Evolutionary conservation across 2,113 vertebrate genomes (phyloP), one percentile per base, ranked within the genome.

Genomic region (Sprattus sprattus): DNA sequence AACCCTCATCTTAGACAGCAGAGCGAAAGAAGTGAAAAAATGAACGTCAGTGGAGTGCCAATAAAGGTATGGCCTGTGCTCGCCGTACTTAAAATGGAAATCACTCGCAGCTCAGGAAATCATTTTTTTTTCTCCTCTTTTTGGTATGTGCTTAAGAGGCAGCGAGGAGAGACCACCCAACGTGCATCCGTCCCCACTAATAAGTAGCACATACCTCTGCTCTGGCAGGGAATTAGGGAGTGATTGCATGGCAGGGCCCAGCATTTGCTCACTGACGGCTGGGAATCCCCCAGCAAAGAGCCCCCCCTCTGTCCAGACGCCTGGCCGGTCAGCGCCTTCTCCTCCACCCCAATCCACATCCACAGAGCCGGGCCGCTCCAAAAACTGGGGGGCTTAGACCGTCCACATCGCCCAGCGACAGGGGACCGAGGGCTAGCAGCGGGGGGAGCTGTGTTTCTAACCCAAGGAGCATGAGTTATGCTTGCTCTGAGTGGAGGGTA

Each of bases 401-500:
- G 28, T 78, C 71, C 71, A 32, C 71, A 39, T 15, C 15, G 71
- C 71, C 46, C 85, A 47, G 60, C 84, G 83, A 82, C 89, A 84
- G 86, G 60, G 85, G 87, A 88, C 78, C 10, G 22, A 80, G 85
- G 15, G 83, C 81, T 82, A 20, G 45, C 25, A 82, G 87, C 81
- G 86, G 45, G 84, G 64, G 82, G 85, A 86, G 86, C 90, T 90
- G 88, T 91, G 91, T 92, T 92, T 92, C 90, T 89, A 88, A 87
- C 92, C 88, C 84, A 89, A 89, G 90, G 88, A 89, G 85, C 87
- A 87, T 93, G 93, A 95, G 91, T 95, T 94, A 95, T 94, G 91
- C 88, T 86, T 93, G 92, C 92, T 93, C 92, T 90, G 93, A 93
- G 93, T 90, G 89, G 89, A 89, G 87, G 89, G 91, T 92, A 93